phyloP scores from a whole-genome alignment of 2,797 vertebrate species.

The Alectoris magna region DNA sequence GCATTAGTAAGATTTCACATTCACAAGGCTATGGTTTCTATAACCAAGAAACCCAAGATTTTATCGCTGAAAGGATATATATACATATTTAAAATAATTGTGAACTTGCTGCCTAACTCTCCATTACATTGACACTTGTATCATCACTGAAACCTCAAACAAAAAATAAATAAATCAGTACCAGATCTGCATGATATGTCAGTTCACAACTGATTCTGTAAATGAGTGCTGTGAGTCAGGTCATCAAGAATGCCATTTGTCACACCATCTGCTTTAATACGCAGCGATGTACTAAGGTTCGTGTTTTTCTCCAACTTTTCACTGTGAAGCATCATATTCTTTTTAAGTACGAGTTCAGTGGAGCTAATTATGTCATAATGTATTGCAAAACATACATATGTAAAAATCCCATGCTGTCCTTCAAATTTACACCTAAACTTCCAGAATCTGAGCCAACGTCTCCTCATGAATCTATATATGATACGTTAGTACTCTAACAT shows the following conservation, averaged over 20 bases:
- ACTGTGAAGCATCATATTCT: not conserved
- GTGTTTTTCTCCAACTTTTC: not conserved
- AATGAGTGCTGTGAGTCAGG: slow-evolving; percentile 23
- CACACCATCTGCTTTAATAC: slow-evolving; percentile 25
- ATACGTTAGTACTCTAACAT: not conserved
- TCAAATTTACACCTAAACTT: not conserved
- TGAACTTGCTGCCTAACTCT: not conserved
- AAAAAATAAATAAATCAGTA: not conserved
- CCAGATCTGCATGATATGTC: not conserved
- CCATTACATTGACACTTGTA: not conserved
- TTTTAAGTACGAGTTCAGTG: not conserved
- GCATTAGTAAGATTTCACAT: not conserved
- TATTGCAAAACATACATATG: not conserved
- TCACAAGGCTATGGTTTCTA: not conserved
- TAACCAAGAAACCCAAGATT: not conserved
- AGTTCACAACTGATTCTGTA: slow-evolving; percentile 4
- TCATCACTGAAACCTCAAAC: not conserved
- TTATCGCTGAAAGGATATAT: not conserved
- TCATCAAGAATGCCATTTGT: slow-evolving; percentile 28
- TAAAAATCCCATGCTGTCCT: not conserved
- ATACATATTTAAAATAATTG: not conserved
- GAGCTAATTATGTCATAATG: not conserved
- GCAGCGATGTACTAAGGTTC: not conserved
- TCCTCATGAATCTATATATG: not conserved
- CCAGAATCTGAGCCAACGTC: not conserved